Percentiles rank a stretch among this genome's conserved stretches.
Conservation (phyloP, 2,888 invertebrate species). For the Phengaris arion region DNA sequence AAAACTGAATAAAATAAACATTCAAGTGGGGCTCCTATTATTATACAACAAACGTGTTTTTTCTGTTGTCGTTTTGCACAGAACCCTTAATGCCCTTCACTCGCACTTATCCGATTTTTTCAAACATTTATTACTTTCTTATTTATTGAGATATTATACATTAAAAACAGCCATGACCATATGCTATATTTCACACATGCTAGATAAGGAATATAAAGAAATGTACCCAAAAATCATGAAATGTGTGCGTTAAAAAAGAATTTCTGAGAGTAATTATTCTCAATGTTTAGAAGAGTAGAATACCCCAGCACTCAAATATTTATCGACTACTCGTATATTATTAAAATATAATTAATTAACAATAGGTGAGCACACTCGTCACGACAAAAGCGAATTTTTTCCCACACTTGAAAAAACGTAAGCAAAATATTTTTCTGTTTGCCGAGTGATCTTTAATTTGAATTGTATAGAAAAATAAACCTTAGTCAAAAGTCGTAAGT, state of each 20-base stretch:
- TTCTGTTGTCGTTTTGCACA: too few relatives aligned
- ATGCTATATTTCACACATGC: too few relatives aligned
- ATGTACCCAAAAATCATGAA: too few relatives aligned
- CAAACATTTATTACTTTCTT: too few relatives aligned
- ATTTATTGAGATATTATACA: too few relatives aligned
- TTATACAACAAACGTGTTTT: too few relatives aligned
- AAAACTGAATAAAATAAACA: too few relatives aligned
- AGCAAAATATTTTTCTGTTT: constrained; percentile 49
- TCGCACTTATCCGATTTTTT: too few relatives aligned
- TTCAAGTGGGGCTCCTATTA: too few relatives aligned
- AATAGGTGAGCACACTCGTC: background rate
- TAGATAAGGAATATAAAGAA: too few relatives aligned
- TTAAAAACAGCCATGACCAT: too few relatives aligned
- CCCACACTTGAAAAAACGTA: constrained; percentile 56
- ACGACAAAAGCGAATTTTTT: constrained; percentile 38
- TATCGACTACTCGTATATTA: background rate
- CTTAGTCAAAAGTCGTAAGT: background rate
- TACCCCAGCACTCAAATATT: background rate
- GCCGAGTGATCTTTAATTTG: constrained; percentile 25
- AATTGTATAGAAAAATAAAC: background rate
- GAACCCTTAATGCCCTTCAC: too few relatives aligned
- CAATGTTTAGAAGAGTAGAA: background rate
- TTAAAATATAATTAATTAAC: constrained; percentile 22
- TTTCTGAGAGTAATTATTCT: background rate
- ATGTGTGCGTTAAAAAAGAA: background rate